These are phyloP conservation scores for Thecophora atra DNA, from an alignment of 2,888 invertebrate species.

Conservation along the genomic window DNA sequence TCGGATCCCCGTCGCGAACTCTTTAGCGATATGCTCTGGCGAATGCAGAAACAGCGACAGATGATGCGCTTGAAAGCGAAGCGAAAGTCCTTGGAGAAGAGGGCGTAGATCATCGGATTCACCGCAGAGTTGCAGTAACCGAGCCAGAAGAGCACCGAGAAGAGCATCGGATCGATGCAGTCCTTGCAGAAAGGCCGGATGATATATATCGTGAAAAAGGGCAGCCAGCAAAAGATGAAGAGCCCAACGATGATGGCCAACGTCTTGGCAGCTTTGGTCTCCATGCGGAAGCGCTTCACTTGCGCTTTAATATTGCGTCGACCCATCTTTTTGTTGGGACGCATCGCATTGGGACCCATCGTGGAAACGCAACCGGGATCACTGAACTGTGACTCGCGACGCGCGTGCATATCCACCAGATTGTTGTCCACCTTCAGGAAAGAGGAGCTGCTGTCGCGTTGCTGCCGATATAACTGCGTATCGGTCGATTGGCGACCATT, in stretches of 20 bases:
- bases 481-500: slow-evolving; percentile 74
- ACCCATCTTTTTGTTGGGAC: slow-evolving; percentile 76
- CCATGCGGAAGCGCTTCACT: slow-evolving; percentile 92
- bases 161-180: slow-evolving; percentile 85
- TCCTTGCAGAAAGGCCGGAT: slow-evolving; percentile 87
- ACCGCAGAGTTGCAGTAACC: slow-evolving; percentile 98
- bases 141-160: slow-evolving; percentile 94
- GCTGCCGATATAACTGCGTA: slow-evolving; percentile 66
- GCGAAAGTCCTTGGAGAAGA: slow-evolving; percentile 94
- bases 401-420: slow-evolving; percentile 60
- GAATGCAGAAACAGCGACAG: slow-evolving; percentile 82
- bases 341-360: slow-evolving; percentile 64
- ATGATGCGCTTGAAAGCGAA: slow-evolving; percentile 94
- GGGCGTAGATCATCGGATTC: slow-evolving; percentile 93
- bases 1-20: slow-evolving; percentile 70
- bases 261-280: slow-evolving; percentile 97
- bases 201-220: slow-evolving; percentile 95
- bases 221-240: slow-evolving; percentile 96
- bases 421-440: slow-evolving; percentile 70
- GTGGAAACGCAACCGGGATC: slow-evolving; percentile 58
- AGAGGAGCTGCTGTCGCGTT: slow-evolving; percentile 66
- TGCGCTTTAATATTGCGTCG: slow-evolving; percentile 90
- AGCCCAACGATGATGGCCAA: slow-evolving; percentile 96
- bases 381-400: slow-evolving; percentile 54
- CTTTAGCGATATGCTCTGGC: slow-evolving; percentile 63